These are phyloP conservation scores for Oreochromis spilurus DNA, from an alignment of 2,113 vertebrate genomes.

Conservation along the genomic window DNA sequence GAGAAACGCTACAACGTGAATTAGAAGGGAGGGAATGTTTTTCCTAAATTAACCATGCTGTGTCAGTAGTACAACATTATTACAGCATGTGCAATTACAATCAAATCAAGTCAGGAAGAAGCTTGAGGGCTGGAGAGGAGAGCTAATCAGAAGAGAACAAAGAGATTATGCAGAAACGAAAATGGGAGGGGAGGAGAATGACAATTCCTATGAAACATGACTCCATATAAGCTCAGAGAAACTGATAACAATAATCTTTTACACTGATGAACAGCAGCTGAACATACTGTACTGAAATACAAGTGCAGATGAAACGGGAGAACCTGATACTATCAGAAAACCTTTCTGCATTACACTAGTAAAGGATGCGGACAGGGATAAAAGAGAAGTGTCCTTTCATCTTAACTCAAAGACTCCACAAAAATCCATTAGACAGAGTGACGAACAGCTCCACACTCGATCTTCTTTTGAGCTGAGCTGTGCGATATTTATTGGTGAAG, in stretches of 20 bases:
- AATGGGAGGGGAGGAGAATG: not conserved
- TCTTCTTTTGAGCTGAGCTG: not conserved
- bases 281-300: not conserved
- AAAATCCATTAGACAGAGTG: not conserved
- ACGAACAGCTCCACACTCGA: not conserved
- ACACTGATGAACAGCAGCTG: not conserved
- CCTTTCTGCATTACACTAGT: not conserved
- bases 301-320: not conserved
- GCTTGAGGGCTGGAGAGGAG: not conserved
- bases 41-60: not conserved
- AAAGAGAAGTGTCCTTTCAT: constrained; percentile 12
- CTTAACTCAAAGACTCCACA: not conserved
- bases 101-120: not conserved
- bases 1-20: not conserved
- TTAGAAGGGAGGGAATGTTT: not conserved
- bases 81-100: not conserved
- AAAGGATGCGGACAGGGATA: not conserved
- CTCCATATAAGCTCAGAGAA: not conserved
- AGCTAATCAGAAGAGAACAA: not conserved
- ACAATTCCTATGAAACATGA: not conserved
- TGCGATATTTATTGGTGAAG: not conserved
- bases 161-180: not conserved
- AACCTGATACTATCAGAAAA: not conserved
- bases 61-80: not conserved
- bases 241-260: not conserved